phyloP scores from a whole-genome alignment of 2,888 invertebrate genomes.

The Ophion obscuratus region DNA sequence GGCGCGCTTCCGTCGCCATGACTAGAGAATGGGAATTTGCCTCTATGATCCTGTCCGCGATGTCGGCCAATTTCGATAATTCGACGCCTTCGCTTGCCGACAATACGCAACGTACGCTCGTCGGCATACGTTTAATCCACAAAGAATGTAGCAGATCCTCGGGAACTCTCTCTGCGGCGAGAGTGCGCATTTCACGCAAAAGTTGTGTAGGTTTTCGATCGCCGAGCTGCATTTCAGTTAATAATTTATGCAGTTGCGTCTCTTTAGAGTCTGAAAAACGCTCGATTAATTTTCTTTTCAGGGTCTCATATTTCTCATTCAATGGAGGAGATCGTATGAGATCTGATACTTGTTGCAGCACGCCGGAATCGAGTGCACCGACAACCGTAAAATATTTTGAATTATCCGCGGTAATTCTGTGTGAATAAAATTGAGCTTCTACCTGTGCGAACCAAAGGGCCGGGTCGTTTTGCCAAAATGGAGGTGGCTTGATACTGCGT shows the following conservation, averaged over 20 bases:
- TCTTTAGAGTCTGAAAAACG: conserved; percentile 23
- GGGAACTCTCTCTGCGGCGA: conserved; percentile 11
- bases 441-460: too few relatives aligned
- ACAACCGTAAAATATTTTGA: conserved; percentile 2
- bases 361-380: not conserved
- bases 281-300: conserved; percentile 12
- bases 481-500: fast-evolving
- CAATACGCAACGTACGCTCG: not conserved
- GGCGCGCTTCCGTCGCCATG: not conserved
- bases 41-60: not conserved
- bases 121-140: conserved; percentile 32
- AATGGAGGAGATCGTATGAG: conserved; percentile 11
- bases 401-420: not conserved
- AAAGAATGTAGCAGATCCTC: not conserved
- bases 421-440: fast-evolving
- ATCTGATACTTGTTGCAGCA: conserved; percentile 20
- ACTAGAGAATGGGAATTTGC: not conserved
- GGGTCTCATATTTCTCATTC: not conserved
- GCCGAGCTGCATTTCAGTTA: conserved; percentile 19
- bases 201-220: conserved; percentile 38
- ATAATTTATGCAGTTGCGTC: not conserved
- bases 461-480: too few relatives aligned
- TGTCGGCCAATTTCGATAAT: not conserved
- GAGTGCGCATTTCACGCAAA: conserved; percentile 4
- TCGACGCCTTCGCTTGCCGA: conserved; percentile 11